Conservation (phyloP, 92 coral and sea anemone genomes). For the Palythoa grandiflora region DNA sequence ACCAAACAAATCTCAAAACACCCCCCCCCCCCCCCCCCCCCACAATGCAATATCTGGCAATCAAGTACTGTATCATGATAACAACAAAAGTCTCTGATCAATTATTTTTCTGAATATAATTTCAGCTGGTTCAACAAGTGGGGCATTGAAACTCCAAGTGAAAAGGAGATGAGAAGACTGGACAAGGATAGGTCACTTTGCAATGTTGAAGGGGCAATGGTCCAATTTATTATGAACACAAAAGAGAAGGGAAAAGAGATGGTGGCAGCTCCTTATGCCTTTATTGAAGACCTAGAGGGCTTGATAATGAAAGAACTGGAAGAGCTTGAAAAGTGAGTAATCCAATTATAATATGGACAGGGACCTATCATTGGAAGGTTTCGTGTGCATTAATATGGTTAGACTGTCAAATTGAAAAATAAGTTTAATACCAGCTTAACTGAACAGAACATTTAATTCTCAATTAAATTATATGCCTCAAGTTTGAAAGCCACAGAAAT, state of each 20-base stretch:
- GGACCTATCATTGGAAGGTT: neutral
- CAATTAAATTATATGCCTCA: neutral
- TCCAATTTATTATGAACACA: neutral
- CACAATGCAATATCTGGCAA: constrained; percentile 4
- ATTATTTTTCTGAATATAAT: neutral
- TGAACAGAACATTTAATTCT: neutral
- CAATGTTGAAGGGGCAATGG: neutral
- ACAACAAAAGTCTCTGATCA: neutral
- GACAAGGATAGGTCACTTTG: neutral
- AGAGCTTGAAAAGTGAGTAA: constrained; percentile 4
- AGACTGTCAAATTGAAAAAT: neutral
- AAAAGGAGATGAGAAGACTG: neutral
- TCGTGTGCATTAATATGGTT: neutral
- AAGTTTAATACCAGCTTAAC: constrained; percentile 5
- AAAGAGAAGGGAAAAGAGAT: neutral
- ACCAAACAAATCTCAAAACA: neutral
- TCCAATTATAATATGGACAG: neutral
- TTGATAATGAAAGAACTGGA: constrained; percentile 14
- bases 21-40: neutral
- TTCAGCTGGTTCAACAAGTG: constrained; percentile 15
- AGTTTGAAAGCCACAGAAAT: too few species aligned
- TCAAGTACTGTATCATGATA: neutral
- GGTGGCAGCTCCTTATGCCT: neutral
- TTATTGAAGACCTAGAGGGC: neutral
- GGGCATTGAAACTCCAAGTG: constrained; percentile 1